Evolutionary conservation across 2,113 vertebrate species (phyloP).

Genomic region (Syrrhaptes paradoxus): DNA sequence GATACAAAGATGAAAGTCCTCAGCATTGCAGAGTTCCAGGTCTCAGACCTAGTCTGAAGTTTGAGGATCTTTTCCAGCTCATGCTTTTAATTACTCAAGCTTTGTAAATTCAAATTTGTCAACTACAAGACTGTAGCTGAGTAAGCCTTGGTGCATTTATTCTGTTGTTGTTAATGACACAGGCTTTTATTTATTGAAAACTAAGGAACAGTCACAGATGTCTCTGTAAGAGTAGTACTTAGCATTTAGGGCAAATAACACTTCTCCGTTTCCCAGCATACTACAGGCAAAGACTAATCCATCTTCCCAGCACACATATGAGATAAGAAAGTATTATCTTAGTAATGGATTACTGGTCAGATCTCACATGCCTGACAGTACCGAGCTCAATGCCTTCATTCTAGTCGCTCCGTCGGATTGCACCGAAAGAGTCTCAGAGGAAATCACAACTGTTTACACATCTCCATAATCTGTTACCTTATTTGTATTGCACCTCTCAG

Average conservation of each 20-base stretch:
- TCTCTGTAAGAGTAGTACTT: background rate
- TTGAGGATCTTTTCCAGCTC: background rate
- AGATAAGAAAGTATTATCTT: constrained; percentile 38
- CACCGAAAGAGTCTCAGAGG: background rate
- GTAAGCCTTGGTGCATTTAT: background rate
- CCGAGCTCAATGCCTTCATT: background rate
- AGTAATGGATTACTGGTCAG: constrained; percentile 13
- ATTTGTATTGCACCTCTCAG: background rate
- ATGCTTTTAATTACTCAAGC: background rate
- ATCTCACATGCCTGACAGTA: background rate
- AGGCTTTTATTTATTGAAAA: constrained; percentile 48
- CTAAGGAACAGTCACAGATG: constrained; percentile 38
- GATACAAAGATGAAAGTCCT: background rate
- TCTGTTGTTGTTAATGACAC: background rate
- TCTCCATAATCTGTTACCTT: background rate
- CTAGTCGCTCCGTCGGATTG: background rate
- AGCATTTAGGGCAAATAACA: background rate
- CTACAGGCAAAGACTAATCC: constrained; percentile 29
- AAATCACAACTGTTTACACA: background rate
- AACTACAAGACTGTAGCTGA: background rate
- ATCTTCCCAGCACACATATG: background rate
- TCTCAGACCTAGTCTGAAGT: background rate
- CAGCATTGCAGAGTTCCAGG: background rate
- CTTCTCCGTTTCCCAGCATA: constrained; percentile 6
- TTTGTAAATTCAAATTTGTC: constrained; percentile 23